Base-by-base conservation (phyloP, 2,113 vertebrate genomes). In the Erinaceus europaeus region DNA sequence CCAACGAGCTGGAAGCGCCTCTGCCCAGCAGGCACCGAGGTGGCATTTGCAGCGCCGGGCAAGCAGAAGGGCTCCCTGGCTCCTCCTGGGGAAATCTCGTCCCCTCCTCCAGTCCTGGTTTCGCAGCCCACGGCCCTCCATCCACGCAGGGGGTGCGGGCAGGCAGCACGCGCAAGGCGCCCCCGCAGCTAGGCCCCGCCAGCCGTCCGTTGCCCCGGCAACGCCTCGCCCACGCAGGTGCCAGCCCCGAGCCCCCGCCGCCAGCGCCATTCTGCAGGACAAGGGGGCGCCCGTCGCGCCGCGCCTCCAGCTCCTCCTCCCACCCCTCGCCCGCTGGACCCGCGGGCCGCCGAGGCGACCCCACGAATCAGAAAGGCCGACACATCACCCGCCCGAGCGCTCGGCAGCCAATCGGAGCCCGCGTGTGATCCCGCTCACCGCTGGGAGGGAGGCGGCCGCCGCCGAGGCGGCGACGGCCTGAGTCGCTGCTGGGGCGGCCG, bases 391-490 rank as follows among this genome's bases (percentile, higher is more conserved):
- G 7, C 67, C 87, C 2, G 59, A n/a, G 48, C 42, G 29, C 27
- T 8, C 29, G 18, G 20, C 67, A 93, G 79, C 97, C 97, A 97
- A 97, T 97, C 89, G 90, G 69, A 50, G 95, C 71, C 53, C 59
- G 69, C 67, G 62, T 96, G 82, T 94, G 95, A 96, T 94, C 82
- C 90, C 75, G 77, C 84, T 92, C 89, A 93, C 80, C 82, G 91
- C 89, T 84, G 68, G 94, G 95, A 86, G 92, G 80, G 91, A 68
- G 67, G 91, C 62, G 29, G 94, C 92, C 1, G 85, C 87, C 44
- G 57, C 80, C 40, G 48, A 83, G 68, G 53, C 18, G 23, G 81
- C 6, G 42, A 79, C 6, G n/a, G 76, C 14, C 20, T 85, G 85
- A 90, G 94, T 92, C 65, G 90, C 93, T 91, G 91, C 84, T 71